These are phyloP conservation scores for Drosophila neonasuta DNA, from an alignment of 2,888 invertebrate genomes.

Conservation along the genomic window DNA sequence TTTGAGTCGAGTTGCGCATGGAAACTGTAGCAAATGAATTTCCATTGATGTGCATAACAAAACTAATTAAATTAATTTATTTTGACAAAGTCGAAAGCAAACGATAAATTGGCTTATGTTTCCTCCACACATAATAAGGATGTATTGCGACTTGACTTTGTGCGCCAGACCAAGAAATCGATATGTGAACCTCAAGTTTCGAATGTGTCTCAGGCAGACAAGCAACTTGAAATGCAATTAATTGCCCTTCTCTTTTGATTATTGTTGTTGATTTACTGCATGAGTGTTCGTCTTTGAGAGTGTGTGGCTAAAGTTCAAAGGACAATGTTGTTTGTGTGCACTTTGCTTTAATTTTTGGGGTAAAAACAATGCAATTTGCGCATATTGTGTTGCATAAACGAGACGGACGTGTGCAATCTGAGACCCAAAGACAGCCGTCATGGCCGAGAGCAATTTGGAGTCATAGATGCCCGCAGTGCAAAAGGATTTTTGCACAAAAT, in stretches of 20 bases:
- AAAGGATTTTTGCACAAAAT: slow-evolving; percentile 41
- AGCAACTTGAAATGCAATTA: slow-evolving; percentile 57
- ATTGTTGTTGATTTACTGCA: slow-evolving; percentile 28
- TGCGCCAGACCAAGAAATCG: slow-evolving; percentile 9
- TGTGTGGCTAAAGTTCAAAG: slow-evolving; percentile 21
- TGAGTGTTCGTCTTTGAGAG: not conserved
- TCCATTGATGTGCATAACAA: slow-evolving; percentile 22
- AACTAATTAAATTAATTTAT: slow-evolving; percentile 47
- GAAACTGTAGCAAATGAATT: slow-evolving; percentile 55
- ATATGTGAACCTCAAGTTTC: slow-evolving; percentile 25
- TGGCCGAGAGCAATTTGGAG: slow-evolving; percentile 1
- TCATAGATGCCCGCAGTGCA: slow-evolving; percentile 22
- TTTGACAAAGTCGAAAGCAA: slow-evolving; percentile 26
- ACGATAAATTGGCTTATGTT: slow-evolving; percentile 17
- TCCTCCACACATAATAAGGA: slow-evolving; percentile 22
- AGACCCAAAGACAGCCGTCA: slow-evolving; percentile 27
- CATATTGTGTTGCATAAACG: slow-evolving; percentile 11
- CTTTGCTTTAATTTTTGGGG: slow-evolving; percentile 37
- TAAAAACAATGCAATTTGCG: slow-evolving; percentile 46
- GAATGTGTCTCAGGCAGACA: slow-evolving; percentile 39
- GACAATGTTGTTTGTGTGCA: slow-evolving; percentile 9
- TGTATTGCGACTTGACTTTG: slow-evolving; percentile 10
- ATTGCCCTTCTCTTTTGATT: slow-evolving; percentile 38
- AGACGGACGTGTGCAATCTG: slow-evolving; percentile 27
- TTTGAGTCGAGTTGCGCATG: slow-evolving; percentile 13